These are phyloP conservation scores for Sprattus sprattus DNA, from an alignment of 2,113 vertebrate species.

Conservation along the genomic window DNA sequence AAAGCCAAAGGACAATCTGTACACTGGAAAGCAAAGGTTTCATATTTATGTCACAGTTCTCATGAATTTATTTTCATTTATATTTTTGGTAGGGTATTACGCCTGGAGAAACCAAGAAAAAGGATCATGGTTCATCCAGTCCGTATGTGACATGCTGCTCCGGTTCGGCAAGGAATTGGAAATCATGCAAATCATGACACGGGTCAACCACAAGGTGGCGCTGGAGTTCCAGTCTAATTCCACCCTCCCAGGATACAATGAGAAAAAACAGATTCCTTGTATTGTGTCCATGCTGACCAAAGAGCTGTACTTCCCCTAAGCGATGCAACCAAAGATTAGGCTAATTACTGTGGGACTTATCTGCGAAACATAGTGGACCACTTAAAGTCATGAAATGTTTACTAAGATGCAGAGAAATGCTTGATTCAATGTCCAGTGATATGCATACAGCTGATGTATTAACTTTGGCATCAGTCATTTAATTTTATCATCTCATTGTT, in stretches of 20 bases:
- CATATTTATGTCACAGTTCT: not conserved
- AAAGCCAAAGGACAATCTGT: no score
- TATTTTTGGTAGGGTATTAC: constrained; percentile 83
- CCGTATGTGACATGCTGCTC: constrained; percentile 78
- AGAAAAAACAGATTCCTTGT: constrained; percentile 89
- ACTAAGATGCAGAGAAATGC: not conserved
- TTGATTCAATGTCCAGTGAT: not conserved
- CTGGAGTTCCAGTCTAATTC: constrained; percentile 78
- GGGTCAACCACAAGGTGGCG: constrained; percentile 86
- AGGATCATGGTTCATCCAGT: constrained; percentile 96
- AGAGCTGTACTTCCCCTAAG: constrained; percentile 78
- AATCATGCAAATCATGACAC: constrained; percentile 86
- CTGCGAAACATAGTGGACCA: not conserved
- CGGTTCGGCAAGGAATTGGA: constrained; percentile 71
- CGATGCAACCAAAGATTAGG: constrained; percentile 24
- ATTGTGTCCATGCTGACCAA: constrained; percentile 93
- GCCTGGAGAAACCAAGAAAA: constrained; percentile 89
- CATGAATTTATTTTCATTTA: not conserved
- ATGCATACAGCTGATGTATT: no score
- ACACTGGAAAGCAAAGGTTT: not conserved
- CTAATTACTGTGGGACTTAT: not conserved
- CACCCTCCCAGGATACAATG: constrained; percentile 60
- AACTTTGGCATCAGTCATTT: no score
- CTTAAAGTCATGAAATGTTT: not conserved
- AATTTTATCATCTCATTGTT: no score